These are phyloP conservation scores for Etheostoma spectabile DNA, from an alignment of 2,113 vertebrate genomes.

Conservation along the genomic window DNA sequence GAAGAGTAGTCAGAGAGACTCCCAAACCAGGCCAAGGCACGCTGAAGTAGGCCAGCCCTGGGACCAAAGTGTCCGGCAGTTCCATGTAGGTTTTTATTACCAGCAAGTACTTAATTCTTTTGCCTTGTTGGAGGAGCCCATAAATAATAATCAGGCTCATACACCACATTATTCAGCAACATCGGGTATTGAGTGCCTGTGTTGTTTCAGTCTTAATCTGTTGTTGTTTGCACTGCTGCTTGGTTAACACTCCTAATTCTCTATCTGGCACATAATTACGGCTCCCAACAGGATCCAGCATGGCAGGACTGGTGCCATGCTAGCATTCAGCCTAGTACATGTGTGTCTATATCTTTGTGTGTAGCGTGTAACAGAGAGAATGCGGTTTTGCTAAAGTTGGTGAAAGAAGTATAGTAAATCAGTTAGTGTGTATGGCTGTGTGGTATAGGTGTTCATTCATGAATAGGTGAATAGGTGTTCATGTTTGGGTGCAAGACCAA, in stretches of 20 bases:
- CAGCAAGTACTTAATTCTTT: slow-evolving; percentile 2
- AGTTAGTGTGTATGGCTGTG: slow-evolving; percentile 8
- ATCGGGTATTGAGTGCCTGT: slow-evolving; percentile 21
- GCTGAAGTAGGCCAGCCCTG: slow-evolving; percentile 55
- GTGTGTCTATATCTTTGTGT: slow-evolving; percentile 17
- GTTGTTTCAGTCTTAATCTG: slow-evolving; percentile 60
- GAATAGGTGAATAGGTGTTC: slow-evolving; percentile 19
- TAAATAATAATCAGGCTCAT: slow-evolving; percentile 28
- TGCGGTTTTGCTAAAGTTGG: slow-evolving; percentile 33
- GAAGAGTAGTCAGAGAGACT: slow-evolving; percentile 60
- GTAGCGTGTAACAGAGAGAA: slow-evolving; percentile 19
- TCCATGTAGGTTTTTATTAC: neutral
- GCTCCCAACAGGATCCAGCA: slow-evolving; percentile 44
- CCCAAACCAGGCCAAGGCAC: slow-evolving; percentile 67
- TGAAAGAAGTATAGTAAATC: neutral
- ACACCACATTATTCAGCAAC: slow-evolving; percentile 1
- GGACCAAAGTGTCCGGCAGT: slow-evolving; percentile 29
- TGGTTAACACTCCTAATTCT: slow-evolving; percentile 60
- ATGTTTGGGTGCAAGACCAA: slow-evolving; percentile 43
- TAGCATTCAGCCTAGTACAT: slow-evolving; percentile 26
- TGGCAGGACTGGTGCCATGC: slow-evolving; percentile 40
- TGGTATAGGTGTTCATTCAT: slow-evolving; percentile 27
- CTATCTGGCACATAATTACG: slow-evolving; percentile 61
- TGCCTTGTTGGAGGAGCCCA: neutral
- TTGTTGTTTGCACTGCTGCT: slow-evolving; percentile 60